These are phyloP conservation scores for Takifugu ocellatus DNA, from an alignment of 2,797 vertebrate genomes.

Conservation along the genomic window DNA sequence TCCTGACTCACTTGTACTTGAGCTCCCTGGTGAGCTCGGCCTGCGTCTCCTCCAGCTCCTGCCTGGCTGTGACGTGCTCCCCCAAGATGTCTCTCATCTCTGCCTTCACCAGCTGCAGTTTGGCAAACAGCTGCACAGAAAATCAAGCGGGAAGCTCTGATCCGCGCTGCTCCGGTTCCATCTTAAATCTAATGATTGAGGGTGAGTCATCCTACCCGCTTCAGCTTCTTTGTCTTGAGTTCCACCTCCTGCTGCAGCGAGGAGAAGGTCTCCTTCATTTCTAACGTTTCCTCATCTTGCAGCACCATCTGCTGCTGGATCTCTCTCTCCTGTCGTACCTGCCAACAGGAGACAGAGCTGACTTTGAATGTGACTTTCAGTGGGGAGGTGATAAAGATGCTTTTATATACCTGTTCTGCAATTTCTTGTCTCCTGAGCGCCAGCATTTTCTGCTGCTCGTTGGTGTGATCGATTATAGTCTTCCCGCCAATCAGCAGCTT, in stretches of 20 bases:
- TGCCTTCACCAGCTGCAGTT: conserved; percentile 89
- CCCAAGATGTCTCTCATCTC: conserved; percentile 91
- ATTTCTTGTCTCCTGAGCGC: conserved; percentile 93
- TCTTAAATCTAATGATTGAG: background rate
- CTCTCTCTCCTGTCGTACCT: conserved; percentile 90
- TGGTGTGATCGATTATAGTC: conserved; percentile 96
- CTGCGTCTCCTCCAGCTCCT: conserved; percentile 95
- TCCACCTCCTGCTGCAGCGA: conserved; percentile 97
- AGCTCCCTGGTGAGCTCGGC: conserved; percentile 94
- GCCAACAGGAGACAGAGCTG: conserved; percentile 14
- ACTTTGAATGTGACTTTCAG: background rate
- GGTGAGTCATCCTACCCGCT: conserved; percentile 79
- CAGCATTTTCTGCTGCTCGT: conserved; percentile 94
- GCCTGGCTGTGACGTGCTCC: conserved; percentile 88
- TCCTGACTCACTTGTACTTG: conserved; percentile 88
- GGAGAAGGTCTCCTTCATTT: conserved; percentile 90
- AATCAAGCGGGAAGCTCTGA: no score
- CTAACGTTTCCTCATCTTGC: conserved; percentile 91
- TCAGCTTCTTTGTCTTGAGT: conserved; percentile 96
- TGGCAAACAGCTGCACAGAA: conserved; percentile 83
- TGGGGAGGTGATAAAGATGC: background rate
- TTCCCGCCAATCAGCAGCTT: conserved; percentile 93
- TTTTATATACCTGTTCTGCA: conserved; percentile 81
- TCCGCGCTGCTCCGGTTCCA: background rate
- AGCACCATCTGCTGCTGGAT: conserved; percentile 94